A percentile compares a stretch with the other conserved stretches of the same genome.
phyloP scores from a whole-genome alignment of 2,113 vertebrate species.

The Uria lomvia region DNA sequence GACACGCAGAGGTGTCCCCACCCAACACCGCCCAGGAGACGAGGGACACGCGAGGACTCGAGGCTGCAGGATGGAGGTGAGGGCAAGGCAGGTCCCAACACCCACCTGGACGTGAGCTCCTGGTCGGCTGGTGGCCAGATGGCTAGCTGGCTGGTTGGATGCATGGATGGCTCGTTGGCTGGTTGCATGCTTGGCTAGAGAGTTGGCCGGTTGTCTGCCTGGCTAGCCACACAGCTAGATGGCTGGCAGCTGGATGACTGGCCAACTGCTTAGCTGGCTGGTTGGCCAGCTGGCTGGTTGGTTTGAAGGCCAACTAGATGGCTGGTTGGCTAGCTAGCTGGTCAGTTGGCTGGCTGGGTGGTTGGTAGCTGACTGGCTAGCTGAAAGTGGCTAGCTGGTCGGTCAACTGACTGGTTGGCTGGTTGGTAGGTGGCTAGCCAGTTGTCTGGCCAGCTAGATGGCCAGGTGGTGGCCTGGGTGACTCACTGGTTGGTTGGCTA shows the following conservation, averaged over 20 bases:
- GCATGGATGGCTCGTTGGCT: not conserved
- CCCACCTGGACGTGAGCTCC: not conserved
- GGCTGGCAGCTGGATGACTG: not conserved
- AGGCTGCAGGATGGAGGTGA: not conserved
- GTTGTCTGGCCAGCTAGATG: not conserved
- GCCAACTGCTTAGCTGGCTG: not conserved
- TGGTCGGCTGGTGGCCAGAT: not conserved
- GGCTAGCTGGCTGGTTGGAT: not conserved
- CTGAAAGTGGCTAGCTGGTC: not conserved
- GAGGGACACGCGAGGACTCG: not conserved
- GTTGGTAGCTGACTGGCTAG: not conserved
- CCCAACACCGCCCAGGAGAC: not conserved
- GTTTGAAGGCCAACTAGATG: not conserved
- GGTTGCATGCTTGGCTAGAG: not conserved
- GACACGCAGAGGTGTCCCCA: not conserved
- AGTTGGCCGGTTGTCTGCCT: not conserved
- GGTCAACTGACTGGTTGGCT: not conserved
- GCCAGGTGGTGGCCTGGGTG: no score
- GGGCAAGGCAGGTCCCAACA: not conserved
- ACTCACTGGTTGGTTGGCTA: not conserved
- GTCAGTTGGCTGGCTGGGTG: not conserved
- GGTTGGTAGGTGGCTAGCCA: not conserved
- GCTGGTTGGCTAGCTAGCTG: not conserved
- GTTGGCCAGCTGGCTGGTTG: not conserved
- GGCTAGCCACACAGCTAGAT: not conserved